These are phyloP conservation scores for Enteromius unitaeniatus DNA, from an alignment of 2,797 vertebrate species.

Conservation along the genomic window DNA sequence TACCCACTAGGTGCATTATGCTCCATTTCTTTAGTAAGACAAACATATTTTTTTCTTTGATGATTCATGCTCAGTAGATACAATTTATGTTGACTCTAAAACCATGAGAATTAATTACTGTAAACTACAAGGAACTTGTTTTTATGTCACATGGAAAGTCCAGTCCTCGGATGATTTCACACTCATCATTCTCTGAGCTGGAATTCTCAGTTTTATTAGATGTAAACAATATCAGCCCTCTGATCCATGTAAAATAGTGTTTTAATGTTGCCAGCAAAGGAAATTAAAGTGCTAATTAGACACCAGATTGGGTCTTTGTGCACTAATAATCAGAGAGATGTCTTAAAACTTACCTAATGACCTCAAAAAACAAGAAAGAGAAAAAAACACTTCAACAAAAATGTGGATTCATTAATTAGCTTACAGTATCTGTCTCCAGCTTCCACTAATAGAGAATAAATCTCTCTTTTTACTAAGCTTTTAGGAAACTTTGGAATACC, in stretches of 20 bases:
- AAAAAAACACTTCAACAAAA: conserved; percentile 33
- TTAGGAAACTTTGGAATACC: not conserved
- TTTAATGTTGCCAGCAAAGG: conserved; percentile 35
- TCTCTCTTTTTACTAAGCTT: not conserved
- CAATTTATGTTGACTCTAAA: not conserved
- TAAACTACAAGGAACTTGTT: not conserved
- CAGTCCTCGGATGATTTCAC: not conserved
- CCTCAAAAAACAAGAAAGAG: conserved; percentile 43
- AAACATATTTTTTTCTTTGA: not conserved
- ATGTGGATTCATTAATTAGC: conserved; percentile 11
- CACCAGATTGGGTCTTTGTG: conserved; percentile 35
- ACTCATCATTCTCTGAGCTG: conserved; percentile 37
- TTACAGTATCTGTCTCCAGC: not conserved
- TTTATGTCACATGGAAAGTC: conserved; percentile 28
- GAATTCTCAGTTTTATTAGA: conserved; percentile 25
- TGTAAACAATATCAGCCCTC: conserved; percentile 37
- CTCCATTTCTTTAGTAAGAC: not conserved
- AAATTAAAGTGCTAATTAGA: conserved; percentile 60
- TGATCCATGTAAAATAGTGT: conserved; percentile 40
- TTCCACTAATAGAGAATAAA: not conserved
- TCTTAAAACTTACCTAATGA: conserved; percentile 58
- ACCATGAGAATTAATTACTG: conserved; percentile 1
- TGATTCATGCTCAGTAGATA: not conserved
- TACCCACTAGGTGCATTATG: not conserved
- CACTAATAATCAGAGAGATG: conserved; percentile 29